Evolutionary conservation across 2,888 invertebrate species (phyloP), one percentile per base, ranked within the genome.

Genomic region (Chrysomela aeneicollis): DNA sequence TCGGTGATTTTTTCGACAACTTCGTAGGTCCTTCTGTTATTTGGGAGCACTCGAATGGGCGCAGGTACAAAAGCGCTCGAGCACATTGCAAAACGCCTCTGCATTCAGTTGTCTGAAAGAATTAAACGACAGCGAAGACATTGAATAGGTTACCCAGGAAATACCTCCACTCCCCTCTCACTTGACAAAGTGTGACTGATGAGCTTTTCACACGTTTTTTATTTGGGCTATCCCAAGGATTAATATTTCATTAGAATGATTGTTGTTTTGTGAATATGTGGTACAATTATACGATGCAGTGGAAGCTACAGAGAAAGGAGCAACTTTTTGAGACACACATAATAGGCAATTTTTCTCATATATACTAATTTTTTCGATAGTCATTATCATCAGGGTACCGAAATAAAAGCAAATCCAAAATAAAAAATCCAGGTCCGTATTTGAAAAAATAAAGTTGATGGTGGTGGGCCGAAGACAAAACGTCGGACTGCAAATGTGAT

Each of bases 51-150:
- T 35, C 32, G 19, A 69, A 70, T 61, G 52, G 22, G 22, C 46
- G 67, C 74, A 74, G 74, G 74, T 74, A 73, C 67, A 68, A 64
- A 66, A 72, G 21, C 50, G 35, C 57, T 52, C 52, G 15, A 53
- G 32, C 69, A 58, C 64, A 68, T 68, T 68, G 68, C 71, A 65
- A 72, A 69, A 74, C 74, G 77, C 78, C 77, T 77, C 75, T 76
- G 76, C 76, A 79, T 79, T 79, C 73, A 78, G 76, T 74, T 76
- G 79, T 77, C 76, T 77, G 77, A 76, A 76, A 77, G 76, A 78
- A 80, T 79, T 79, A 79, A 77, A 78, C 75, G 77, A 21, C 71
- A 73, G 77, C 42, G 47, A 18, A 60, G 51, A 55, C 46, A 47
- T 46, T 71, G 70, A 71, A 71, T 68, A 58, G 66, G 64, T 42